A percentile compares a stretch with the other conserved stretches of the same genome.
These are phyloP conservation scores for Mimumesa dahlbomi DNA, from an alignment of 2,888 invertebrate species.

Conservation along the genomic window DNA sequence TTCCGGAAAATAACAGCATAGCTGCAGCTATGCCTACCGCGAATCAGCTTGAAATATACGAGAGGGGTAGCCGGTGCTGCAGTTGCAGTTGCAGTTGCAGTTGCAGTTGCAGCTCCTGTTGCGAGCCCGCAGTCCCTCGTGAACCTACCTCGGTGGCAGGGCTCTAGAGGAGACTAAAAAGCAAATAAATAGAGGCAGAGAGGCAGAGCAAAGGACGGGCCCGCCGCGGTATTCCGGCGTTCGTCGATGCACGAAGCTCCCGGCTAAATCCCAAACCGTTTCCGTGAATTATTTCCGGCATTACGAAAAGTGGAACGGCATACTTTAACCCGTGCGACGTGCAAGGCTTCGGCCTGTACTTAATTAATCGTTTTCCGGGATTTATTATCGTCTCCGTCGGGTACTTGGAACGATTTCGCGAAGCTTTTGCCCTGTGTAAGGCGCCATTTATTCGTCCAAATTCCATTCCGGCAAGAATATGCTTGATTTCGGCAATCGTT, in stretches of 20 bases:
- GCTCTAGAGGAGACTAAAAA: slow-evolving; percentile 31
- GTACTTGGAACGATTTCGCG: slow-evolving; percentile 42
- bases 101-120: slow-evolving; percentile 55
- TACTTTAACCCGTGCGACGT: slow-evolving; percentile 57
- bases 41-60: slow-evolving; percentile 64
- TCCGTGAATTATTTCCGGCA: slow-evolving; percentile 63
- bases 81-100: no score
- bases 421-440: slow-evolving; percentile 31
- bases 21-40: slow-evolving; percentile 51
- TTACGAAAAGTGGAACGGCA: slow-evolving; percentile 66
- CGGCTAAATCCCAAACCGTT: slow-evolving; percentile 64
- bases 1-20: slow-evolving; percentile 60
- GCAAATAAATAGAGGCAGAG: slow-evolving; percentile 47
- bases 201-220: slow-evolving; percentile 34
- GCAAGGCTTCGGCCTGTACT: slow-evolving; percentile 52
- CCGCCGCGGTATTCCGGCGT: slow-evolving; percentile 33
- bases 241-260: slow-evolving; percentile 48
- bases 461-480: slow-evolving; percentile 17
- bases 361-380: slow-evolving; percentile 58
- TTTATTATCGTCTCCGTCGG: slow-evolving; percentile 60
- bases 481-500: slow-evolving; percentile 26
- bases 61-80: slow-evolving; percentile 21
- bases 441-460: slow-evolving; percentile 51
- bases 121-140: slow-evolving; percentile 40
- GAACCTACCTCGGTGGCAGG: slow-evolving; percentile 23